Evolutionary conservation across 2,888 invertebrate genomes (phyloP).

Genomic region (Cephus rjabovi): DNA sequence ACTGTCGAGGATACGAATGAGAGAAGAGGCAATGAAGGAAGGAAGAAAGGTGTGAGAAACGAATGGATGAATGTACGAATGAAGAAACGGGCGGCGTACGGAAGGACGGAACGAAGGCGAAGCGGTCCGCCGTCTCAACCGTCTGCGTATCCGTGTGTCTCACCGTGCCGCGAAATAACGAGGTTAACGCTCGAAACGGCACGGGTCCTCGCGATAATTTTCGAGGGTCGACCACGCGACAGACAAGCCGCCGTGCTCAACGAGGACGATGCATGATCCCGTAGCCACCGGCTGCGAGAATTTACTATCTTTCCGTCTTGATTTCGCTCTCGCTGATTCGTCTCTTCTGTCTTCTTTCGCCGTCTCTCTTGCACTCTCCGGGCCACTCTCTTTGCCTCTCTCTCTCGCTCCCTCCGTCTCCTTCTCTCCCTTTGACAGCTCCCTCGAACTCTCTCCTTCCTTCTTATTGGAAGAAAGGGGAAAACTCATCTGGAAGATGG

Average conservation of each 20-base stretch:
- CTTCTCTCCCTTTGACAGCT: not conserved
- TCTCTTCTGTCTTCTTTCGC: constrained; percentile 17
- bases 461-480: constrained; percentile 51
- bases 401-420: constrained; percentile 17
- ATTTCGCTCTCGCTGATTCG: constrained; percentile 27
- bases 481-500: constrained; percentile 72
- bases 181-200: constrained; percentile 4
- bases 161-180: not conserved
- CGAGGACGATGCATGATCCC: constrained; percentile 1
- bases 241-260: not conserved
- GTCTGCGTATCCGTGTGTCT: constrained; percentile 1
- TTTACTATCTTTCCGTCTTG: not conserved
- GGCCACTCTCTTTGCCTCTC: constrained; percentile 7
- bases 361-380: constrained; percentile 12
- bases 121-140: not conserved
- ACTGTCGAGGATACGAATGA: not conserved
- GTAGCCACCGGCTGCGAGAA: not conserved
- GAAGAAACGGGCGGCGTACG: not conserved
- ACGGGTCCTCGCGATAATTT: not conserved
- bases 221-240: not conserved
- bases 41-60: not conserved
- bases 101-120: not conserved
- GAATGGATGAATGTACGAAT: not conserved
- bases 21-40: not conserved
- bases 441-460: constrained; percentile 7